Evolutionary conservation across 2,888 invertebrate genomes (phyloP), one percentile per base, ranked within the genome.

Genomic region (Eristalis tenax): DNA sequence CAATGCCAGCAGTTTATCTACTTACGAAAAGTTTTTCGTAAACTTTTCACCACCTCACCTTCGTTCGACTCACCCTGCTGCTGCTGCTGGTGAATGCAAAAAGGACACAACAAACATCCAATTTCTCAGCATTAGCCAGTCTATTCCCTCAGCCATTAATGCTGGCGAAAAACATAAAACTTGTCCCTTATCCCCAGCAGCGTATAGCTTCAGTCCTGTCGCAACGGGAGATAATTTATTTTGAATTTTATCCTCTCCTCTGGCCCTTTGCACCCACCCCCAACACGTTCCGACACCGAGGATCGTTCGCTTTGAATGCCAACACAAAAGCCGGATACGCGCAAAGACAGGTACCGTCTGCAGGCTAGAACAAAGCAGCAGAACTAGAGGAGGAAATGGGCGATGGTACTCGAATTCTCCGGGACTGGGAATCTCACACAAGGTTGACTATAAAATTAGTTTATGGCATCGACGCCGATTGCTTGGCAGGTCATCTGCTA

Each of bases 401-500:
- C 43, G 35, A 8, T 35, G 35, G 35, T 4, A 28, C 28, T 28
- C 28, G 4, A 28, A 28, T 28, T 28, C 38, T 38, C 38, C 3
- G 11, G 1, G 11, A 10, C 38, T 13, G 11, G 38, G 4, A 11
- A 8, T 4, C 43, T 13, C 43, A 13, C 18, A 35, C 15, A 57
- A 65, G 64, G 66, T 35, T 70, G 59, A 50, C 69, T 69, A 63
- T 32, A 22, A 71, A 80, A 66, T 78, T 26, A 59, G 64, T 64
- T 81, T 59, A 77, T 38, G 68, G 75, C 43, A 73, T 6, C 56
- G 74, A 57, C 68, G 68, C 50, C 68, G 59, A 79, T 80, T 56
- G 64, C 38, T 70, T 26, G 64, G 59, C 76, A 82, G 85, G 85
- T 86, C 85, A 86, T 81, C 77, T 74, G 77, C 35, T 57, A 73